phyloP scores from a whole-genome alignment of 2,113 vertebrate species.

The Bagarius yarrelli region DNA sequence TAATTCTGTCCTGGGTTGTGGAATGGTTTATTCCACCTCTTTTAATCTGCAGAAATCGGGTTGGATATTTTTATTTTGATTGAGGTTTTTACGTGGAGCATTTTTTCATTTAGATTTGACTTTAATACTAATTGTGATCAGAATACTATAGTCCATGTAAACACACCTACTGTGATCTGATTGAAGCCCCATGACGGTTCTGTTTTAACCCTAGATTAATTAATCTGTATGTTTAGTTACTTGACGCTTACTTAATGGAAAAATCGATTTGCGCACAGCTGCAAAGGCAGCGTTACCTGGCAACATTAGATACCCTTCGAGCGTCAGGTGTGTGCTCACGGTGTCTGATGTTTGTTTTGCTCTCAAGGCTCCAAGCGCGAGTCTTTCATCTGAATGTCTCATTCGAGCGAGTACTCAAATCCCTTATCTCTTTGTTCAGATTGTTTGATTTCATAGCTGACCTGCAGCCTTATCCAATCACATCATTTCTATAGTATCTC shows the following conservation, averaged over 20 bases:
- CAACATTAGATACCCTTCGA: neutral
- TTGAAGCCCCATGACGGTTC: too few relatives aligned
- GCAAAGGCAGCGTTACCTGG: neutral
- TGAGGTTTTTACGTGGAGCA: too few relatives aligned
- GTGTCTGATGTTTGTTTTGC: neutral
- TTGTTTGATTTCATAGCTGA: conserved; percentile 11
- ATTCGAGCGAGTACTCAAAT: neutral
- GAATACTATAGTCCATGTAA: too few relatives aligned
- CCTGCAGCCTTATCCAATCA: conserved; percentile 10
- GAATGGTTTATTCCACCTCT: too few relatives aligned
- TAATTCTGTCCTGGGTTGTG: too few relatives aligned
- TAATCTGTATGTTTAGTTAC: neutral
- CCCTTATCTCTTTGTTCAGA: conserved; percentile 33
- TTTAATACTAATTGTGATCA: too few relatives aligned
- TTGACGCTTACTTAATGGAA: too few relatives aligned
- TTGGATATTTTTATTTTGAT: too few relatives aligned
- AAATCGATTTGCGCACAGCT: conserved; percentile 5
- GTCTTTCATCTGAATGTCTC: neutral
- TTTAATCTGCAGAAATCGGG: too few relatives aligned
- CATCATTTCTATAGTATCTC: conserved; percentile 28
- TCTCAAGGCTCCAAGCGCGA: neutral
- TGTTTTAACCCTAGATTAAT: too few relatives aligned
- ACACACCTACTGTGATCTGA: too few relatives aligned
- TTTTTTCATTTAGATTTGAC: too few relatives aligned
- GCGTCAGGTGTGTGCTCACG: neutral